Evolutionary conservation across 1,140 invertebrate genomes (phyloP), one percentile per base, ranked within the genome.

Genomic region (Macrotrachela quadricornifera): DNA sequence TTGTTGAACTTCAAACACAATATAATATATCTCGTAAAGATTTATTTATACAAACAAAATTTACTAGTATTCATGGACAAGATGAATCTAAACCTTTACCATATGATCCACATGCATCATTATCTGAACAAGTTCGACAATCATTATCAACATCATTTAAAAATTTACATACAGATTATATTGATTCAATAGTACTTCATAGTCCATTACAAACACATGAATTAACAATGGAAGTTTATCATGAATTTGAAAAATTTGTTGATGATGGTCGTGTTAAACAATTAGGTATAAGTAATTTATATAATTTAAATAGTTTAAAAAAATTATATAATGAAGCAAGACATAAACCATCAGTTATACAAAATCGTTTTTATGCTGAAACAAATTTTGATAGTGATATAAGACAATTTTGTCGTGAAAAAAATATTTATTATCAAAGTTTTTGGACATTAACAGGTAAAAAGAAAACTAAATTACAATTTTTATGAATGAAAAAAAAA

Each of bases 401-500:
- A 21, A 52, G 57, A 17, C 30, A 46, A 30, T 30, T 30, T 30
- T 30, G 21, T 30, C 21, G 21, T 30, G 21, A 30, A 30, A 30
- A 30, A 30, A 30, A 30, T 30, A 30, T 30, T 30, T 30, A 4
- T 30, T 30, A 30, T 30, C 21, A 30, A 30, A 30, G 21, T 14
- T 60, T 60, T 36, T 60, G 59, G 59, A 60, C 59, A 0, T 47
- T 60, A 13, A 59, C 56, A 10, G n/a, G n/a, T n/a, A n/a, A n/a
- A n/a, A n/a, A n/a, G n/a, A n/a, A n/a, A n/a, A n/a, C n/a, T n/a
- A n/a, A n/a, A n/a, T n/a, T n/a, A n/a, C n/a, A n/a, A n/a, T n/a
- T n/a, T n/a, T n/a, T n/a, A n/a, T n/a, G n/a, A n/a, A n/a, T n/a
- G n/a, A n/a, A n/a, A n/a, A n/a, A n/a, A n/a, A n/a, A n/a, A n/a